Evolutionary conservation across 1,140 invertebrate genomes (phyloP).

Genomic region (Charaxes varanes): DNA sequence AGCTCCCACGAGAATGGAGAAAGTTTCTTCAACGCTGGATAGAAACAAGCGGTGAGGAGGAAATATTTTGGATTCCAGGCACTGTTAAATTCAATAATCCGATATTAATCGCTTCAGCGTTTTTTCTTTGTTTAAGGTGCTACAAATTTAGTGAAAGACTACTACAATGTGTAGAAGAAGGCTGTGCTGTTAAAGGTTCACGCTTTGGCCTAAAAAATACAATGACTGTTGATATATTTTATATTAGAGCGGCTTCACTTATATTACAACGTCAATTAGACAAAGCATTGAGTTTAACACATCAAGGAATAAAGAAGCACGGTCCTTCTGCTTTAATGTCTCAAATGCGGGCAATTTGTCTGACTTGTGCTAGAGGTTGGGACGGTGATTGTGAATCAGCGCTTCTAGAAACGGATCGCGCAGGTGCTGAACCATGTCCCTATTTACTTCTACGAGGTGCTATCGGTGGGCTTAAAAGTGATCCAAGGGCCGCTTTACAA

Average conservation of each 20-base stretch:
- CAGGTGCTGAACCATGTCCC: conserved; percentile 36
- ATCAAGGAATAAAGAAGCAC: conserved; percentile 38
- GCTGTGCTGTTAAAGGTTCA: conserved; percentile 37
- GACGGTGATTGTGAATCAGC: conserved; percentile 48
- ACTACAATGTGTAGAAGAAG: conserved; percentile 40
- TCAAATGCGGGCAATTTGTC: conserved; percentile 46
- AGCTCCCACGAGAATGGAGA: conserved; percentile 46
- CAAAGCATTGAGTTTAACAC: conserved; percentile 31
- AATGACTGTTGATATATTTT: conserved; percentile 35
- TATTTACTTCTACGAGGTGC: conserved; percentile 44
- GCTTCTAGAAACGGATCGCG: conserved; percentile 38
- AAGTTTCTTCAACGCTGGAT: conserved; percentile 45
- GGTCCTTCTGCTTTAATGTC: conserved; percentile 50
- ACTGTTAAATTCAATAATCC: conserved; percentile 37
- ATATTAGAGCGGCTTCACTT: conserved; percentile 43
- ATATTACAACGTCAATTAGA: conserved; percentile 33
- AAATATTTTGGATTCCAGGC: conserved; percentile 50
- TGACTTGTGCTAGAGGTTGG: conserved; percentile 41
- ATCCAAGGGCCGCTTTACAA: conserved; percentile 42
- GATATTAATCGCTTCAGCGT: conserved; percentile 49
- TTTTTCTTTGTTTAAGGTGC: conserved; percentile 60
- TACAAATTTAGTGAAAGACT: conserved; percentile 45
- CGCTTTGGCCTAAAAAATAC: conserved; percentile 15
- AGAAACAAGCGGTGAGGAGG: conserved; percentile 53
- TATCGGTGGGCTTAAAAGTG: conserved; percentile 28